Conservation (phyloP, 2,113 vertebrate species). For the Ptilorrhoa leucosticta region DNA sequence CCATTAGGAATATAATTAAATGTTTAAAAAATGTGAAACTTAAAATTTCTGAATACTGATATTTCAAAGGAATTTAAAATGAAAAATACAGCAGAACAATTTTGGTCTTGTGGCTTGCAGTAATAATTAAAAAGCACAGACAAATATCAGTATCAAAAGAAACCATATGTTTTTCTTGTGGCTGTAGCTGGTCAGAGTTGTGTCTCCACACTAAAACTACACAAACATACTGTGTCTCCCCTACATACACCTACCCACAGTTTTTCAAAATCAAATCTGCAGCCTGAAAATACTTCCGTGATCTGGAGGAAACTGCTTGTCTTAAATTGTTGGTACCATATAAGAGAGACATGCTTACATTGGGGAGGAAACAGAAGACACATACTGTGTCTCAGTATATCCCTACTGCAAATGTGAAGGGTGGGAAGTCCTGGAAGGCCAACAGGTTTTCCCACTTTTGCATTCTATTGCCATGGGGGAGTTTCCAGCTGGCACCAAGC, state of each 20-base stretch:
- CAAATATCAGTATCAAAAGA: not conserved
- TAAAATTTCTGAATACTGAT: not conserved
- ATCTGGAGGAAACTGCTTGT: not conserved
- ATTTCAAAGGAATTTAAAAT: not conserved
- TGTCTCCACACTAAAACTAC: not conserved
- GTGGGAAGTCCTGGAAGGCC: not conserved
- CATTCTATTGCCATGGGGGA: accelerated
- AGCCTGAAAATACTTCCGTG: not conserved
- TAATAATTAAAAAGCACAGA: not conserved
- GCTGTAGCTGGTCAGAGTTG: not conserved
- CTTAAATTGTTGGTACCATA: not conserved
- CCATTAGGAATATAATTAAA: not conserved
- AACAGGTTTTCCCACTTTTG: not conserved
- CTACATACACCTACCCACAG: not conserved
- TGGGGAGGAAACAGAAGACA: not conserved
- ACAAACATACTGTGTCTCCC: not conserved
- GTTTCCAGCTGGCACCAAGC: not conserved
- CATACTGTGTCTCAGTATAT: not conserved
- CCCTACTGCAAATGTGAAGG: not conserved
- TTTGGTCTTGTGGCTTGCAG: not conserved
- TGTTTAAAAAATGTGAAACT: not conserved
- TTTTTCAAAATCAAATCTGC: not conserved
- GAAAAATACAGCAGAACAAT: not conserved
- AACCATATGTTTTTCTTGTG: not conserved
- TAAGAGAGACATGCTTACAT: not conserved